Base-by-base conservation (phyloP, 2,113 vertebrate genomes). In the Cavia porcellus region DNA sequence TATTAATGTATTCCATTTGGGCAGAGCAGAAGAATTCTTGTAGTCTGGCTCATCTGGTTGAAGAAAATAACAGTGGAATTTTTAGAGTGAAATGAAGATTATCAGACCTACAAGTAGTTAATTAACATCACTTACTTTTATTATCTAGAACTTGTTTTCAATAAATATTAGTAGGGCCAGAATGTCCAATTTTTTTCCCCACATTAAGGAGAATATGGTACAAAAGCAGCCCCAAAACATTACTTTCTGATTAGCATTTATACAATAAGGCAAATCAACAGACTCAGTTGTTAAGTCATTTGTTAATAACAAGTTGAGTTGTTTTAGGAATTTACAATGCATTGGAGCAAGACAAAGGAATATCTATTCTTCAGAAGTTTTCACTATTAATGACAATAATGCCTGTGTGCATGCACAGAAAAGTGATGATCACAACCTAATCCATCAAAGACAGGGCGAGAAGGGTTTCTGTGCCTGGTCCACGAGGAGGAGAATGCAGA, bases 131-230 rank as follows among this genome's bases (percentile, higher is more conserved):
- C 35, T 79, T 52, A 70, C 35, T 10, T 94, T 32, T 72, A 14
- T 74, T 96, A 82, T 45, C 74, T 38, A 75, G 5, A 64, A 79
- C 15, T 66, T 80, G 14, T 62, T 90, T 91, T 61, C 75, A 92
- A 81, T 80, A 45, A 75, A 35, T 47, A 77, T 84, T 12, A 64
- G 38, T 81, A 35, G 57, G 59, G 7, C 7, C 81, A 45, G 20
- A 82, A 90, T 45, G 4, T 24, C 22, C 42, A 3, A 9, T 52
- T 92, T 77, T 75, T 17, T 82, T 52, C 45, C 52, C 6, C 84
- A 3, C 24, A 62, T 42, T 88, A 59, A 68, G 61, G 55, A 83
- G n/a, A 84, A 13, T 52, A 15, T 59, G n/a, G 30, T 20, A 25
- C 52, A 62, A 50, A 83, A 61, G 45, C 42, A 93, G 12, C 6